A percentile compares a stretch with the other conserved stretches of the same genome.
Conservation (phyloP, 2,888 invertebrate genomes). For the Listrodromus nycthemerus region DNA sequence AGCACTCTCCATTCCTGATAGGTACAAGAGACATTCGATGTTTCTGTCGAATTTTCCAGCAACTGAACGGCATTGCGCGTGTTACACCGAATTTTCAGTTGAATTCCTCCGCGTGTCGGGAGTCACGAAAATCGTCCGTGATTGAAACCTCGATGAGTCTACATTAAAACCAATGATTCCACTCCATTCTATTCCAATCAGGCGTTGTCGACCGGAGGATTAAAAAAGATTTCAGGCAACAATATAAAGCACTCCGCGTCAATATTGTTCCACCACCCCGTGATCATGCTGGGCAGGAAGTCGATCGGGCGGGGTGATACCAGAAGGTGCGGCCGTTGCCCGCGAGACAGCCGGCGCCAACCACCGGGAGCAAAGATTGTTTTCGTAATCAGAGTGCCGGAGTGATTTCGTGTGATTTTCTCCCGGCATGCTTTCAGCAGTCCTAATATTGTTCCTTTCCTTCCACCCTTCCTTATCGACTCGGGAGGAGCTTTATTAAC, state of each 20-base stretch:
- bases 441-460: neutral
- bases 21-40: too few species aligned
- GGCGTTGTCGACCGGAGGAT: neutral
- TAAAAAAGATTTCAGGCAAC: neutral
- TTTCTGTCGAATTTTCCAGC: neutral
- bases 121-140: too few species aligned
- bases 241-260: conserved; percentile 3
- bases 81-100: too few species aligned
- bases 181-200: neutral
- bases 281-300: conserved; percentile 1
- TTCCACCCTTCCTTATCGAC: neutral
- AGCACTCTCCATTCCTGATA: neutral
- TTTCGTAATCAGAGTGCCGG: conserved; percentile 12
- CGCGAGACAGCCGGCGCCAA: conserved; percentile 1
- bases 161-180: neutral
- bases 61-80: too few species aligned
- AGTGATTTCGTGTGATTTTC: conserved; percentile 10
- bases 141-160: neutral
- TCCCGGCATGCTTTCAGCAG: neutral
- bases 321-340: conserved; percentile 14
- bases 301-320: conserved; percentile 3
- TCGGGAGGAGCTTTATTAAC: neutral
- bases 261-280: conserved; percentile 15
- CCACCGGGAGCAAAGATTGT: conserved; percentile 19
- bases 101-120: neutral